phyloP scores from a whole-genome alignment of 2,797 vertebrate genomes.

The Odontamblyopus lacepedii region DNA sequence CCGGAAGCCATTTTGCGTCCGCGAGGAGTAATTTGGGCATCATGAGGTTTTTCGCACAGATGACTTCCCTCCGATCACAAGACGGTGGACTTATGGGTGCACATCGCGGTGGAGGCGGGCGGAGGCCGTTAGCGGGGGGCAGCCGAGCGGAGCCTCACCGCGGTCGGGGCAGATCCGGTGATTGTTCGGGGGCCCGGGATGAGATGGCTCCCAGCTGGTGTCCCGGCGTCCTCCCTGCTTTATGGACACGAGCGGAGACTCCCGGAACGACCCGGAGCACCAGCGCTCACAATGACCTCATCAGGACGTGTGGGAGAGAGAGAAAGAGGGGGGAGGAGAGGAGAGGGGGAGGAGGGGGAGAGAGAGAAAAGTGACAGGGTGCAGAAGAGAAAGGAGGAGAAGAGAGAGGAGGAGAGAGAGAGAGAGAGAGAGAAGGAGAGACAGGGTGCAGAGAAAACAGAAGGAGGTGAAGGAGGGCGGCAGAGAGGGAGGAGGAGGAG shows the following conservation, averaged over 20 bases:
- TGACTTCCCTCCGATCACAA: constrained; percentile 49
- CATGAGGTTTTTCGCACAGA: constrained; percentile 35
- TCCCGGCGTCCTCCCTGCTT: constrained; percentile 35
- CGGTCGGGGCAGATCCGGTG: constrained; percentile 67
- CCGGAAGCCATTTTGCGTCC: constrained; percentile 25
- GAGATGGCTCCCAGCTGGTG: constrained; percentile 66
- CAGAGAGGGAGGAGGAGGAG: not conserved
- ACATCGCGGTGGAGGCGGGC: constrained; percentile 20
- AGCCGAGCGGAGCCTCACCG: constrained; percentile 74
- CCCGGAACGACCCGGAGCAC: constrained; percentile 43
- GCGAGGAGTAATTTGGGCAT: constrained; percentile 46
- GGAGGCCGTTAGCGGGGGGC: constrained; percentile 62
- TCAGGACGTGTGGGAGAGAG: constrained; percentile 31
- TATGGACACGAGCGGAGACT: constrained; percentile 32
- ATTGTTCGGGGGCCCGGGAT: constrained; percentile 56
- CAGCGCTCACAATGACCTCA: constrained; percentile 43
- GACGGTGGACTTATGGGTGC: constrained; percentile 54
- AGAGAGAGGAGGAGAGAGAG: too few relatives aligned
- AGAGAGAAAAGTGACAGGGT: not conserved
- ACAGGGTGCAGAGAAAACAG: not conserved
- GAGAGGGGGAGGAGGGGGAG: not conserved
- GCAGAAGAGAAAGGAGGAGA: not conserved
- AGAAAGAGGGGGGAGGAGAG: not conserved
- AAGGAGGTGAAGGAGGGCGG: not conserved
- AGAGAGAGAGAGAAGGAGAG: not conserved